Base-by-base conservation (phyloP, 1,140 invertebrate species). In the Arctopsyche grandis region DNA sequence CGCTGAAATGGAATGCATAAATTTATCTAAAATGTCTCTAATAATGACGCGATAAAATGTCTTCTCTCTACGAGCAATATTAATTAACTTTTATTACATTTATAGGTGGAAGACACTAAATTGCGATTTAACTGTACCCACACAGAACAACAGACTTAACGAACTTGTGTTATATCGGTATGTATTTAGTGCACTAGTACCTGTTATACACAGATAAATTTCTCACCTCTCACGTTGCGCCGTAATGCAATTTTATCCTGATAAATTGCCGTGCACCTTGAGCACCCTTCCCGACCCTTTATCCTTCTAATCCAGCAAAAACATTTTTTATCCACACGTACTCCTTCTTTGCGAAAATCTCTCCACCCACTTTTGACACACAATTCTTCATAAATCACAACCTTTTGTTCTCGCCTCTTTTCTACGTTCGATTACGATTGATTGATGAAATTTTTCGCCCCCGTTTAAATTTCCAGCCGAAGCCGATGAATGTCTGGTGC, bases 221-320 rank as follows among this genome's bases (percentile, higher is more conserved):
- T 71, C 38, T 16, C 69, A 71, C 69, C 69, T 71, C 69, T 71
- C n/a, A 38, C 69, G 21, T 24, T 48, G 69, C 44, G 38, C 38
- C 38, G 38, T 71, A 71, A 71, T 71, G 69, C 69, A 71, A 46
- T 71, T 71, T 71, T 71, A 71, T 71, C 69, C 69, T 71, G 69
- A 71, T 71, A 71, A 71, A 71, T 71, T 71, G 69, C 69, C 69
- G 9, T 71, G 69, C 69, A 71, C 38, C 69, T 71, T 29, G 63
- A 66, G 63, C 69, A 44, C 69, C 69, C 69, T 71, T 71, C 44
- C 63, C 21, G 48, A 71, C 69, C 69, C 69, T 71, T 71, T 24
- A 46, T 44, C 69, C 69, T 71, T 71, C 69, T 71, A 71, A 71
- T 71, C 69, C 69, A 44, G 69, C 38, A 46, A 38, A 38, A 71